These are phyloP conservation scores for Acipenser oxyrinchus DNA, from an alignment of 2,797 vertebrate genomes.

Conservation along the genomic window DNA sequence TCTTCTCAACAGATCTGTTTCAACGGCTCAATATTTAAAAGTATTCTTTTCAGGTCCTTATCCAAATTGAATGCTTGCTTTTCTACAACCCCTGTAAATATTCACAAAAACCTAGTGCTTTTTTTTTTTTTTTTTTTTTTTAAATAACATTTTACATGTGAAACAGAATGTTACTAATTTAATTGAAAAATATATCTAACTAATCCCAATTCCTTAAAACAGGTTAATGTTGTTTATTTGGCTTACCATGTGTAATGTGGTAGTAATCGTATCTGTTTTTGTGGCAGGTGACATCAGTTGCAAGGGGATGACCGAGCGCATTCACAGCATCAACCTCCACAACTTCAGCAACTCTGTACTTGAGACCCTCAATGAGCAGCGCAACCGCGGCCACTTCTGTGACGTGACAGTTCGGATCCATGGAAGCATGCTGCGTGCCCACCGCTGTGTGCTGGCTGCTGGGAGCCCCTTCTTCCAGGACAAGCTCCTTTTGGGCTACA, in stretches of 20 bases:
- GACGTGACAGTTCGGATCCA: constrained; percentile 99
- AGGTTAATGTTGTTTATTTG: too few species aligned
- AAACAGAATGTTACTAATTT: too few species aligned
- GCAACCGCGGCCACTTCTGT: constrained; percentile 99
- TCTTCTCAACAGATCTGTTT: too few species aligned
- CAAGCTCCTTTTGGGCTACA: constrained; percentile 98
- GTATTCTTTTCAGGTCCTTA: too few species aligned
- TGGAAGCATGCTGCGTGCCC: constrained; percentile 99
- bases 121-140: too few species aligned
- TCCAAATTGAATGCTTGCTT: too few species aligned
- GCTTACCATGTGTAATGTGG: neutral
- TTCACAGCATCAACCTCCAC: constrained; percentile 99
- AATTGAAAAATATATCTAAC: too few species aligned
- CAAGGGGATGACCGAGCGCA: constrained; percentile 99
- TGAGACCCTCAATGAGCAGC: constrained; percentile 99
- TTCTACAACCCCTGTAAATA: too few species aligned
- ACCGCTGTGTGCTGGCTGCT: constrained; percentile 98
- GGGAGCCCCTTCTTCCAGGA: constrained; percentile 99
- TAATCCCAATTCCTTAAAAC: too few species aligned
- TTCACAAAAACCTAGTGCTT: too few species aligned
- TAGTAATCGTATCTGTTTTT: constrained; percentile 12
- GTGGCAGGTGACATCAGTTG: constrained; percentile 94
- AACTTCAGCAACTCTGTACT: constrained; percentile 99
- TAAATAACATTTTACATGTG: too few species aligned
- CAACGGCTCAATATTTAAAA: too few species aligned